Base-by-base conservation (phyloP, 2,113 vertebrate species). In the Butorides virescens region DNA sequence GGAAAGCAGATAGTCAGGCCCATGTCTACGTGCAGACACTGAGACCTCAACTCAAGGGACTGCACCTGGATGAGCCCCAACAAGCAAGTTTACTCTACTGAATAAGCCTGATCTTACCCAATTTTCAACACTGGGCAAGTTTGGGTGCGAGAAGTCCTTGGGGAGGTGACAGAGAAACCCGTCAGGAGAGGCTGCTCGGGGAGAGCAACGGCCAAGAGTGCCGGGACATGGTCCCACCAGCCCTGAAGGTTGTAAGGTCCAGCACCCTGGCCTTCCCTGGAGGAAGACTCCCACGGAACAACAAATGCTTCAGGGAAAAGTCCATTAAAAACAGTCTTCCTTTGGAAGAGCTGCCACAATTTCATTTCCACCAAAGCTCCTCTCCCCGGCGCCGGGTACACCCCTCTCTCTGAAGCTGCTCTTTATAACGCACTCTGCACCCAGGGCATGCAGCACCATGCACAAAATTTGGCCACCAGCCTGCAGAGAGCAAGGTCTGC, bases 161-260 rank as follows among this genome's bases (percentile, higher is more conserved):
- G 5, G 21, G 56, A 82, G 59, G 65, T 23, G 55, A 67, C 9
- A 76, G 58, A 65, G 42, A 72, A 56, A 68, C 6, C 32, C 1
- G 0, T 7, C 9, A 42, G 50, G 32, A 74, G 68, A 47, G 14
- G 34, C 49, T 92, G 36, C 75, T 53, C 2, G 3, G 22, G 47
- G 53, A 59, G 1, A 74, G 63, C 15, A 79, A 16, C 0, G 0
- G 7, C 62, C 0, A 0, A 61, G 15, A 44, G 25, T 9, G 46
- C 5, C 1, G 5, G 52, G 67, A 17, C 32, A 34, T 1, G 16
- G 19, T 25, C 25, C 36, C 7, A 2, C 58, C 74, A 49, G 61
- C 55, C 52, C 52, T 4, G 1, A 25, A 56, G 37, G 52, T 79
- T n/a, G 49, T 15, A 62, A 44, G 32, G 14, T 66, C 68, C 72